Conservation (phyloP, 2,888 invertebrate species). For the Pandemis heparana region DNA sequence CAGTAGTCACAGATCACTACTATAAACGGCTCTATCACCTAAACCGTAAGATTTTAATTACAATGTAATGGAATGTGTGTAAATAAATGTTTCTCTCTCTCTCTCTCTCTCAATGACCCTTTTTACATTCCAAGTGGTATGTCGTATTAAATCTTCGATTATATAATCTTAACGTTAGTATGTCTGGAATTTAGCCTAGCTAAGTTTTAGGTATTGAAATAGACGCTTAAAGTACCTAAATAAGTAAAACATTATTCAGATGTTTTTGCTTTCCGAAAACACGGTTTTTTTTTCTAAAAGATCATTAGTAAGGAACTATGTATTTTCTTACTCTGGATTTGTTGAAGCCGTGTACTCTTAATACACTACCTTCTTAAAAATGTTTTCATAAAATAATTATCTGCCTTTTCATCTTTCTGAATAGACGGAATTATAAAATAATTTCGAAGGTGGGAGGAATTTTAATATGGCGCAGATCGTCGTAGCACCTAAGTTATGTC, state of each 20-base stretch:
- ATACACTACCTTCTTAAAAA: no score
- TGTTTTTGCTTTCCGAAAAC: no score
- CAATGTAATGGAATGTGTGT: no score
- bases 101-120: no score
- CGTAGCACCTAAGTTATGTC: conserved; percentile 11
- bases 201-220: no score
- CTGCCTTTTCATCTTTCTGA: not conserved
- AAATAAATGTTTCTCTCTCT: no score
- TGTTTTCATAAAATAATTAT: not conserved
- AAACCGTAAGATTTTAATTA: not conserved
- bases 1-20: not conserved
- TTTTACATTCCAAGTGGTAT: not conserved
- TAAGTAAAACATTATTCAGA: no score
- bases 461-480: conserved; percentile 23
- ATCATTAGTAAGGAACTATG: no score
- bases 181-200: not conserved
- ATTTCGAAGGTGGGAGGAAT: conserved; percentile 5
- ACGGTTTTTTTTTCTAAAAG: no score
- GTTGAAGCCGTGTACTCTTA: no score
- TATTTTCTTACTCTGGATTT: not conserved
- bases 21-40: not conserved
- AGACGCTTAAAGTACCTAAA: no score
- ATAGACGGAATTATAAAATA: not conserved
- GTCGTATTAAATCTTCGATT: not conserved
- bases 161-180: not conserved